These are phyloP conservation scores for Aphrocallistes beatrix DNA, from an alignment of 37 sponge, comb jelly and placozoan species.

Conservation along the genomic window DNA sequence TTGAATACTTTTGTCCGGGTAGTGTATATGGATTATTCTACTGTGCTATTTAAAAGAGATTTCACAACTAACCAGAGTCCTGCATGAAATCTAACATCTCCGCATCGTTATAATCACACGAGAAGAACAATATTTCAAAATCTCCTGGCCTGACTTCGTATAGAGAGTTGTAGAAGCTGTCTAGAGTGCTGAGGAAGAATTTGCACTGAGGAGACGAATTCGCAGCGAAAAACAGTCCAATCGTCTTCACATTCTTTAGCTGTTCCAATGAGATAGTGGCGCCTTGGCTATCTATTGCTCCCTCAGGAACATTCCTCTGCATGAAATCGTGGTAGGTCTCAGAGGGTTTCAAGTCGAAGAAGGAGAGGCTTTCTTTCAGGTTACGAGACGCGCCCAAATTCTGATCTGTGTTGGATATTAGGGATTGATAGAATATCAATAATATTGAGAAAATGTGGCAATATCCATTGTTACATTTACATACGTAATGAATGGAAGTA, in stretches of 20 bases:
- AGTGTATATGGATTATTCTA: too few species aligned
- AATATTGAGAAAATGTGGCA: too few species aligned
- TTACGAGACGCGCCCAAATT: constrained; percentile 2
- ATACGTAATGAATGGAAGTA: too few species aligned
- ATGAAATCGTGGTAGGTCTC: not conserved
- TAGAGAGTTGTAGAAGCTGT: constrained; percentile 14
- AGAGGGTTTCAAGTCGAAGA: not conserved
- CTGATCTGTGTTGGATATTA: too few species aligned
- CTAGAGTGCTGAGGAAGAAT: not conserved
- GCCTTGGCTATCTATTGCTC: not conserved
- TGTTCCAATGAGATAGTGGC: not conserved
- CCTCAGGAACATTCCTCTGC: not conserved
- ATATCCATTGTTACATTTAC: too few species aligned
- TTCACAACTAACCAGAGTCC: constrained; percentile 11
- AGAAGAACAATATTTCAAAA: not conserved
- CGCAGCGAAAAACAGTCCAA: constrained; percentile 5
- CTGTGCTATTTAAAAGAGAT: too few species aligned
- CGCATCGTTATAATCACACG: not conserved
- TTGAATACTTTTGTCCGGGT: too few species aligned
- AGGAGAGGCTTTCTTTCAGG: not conserved
- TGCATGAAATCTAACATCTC: constrained; percentile 1
- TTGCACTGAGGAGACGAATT: constrained; percentile 8
- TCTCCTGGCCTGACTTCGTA: not conserved
- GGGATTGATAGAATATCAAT: too few species aligned
- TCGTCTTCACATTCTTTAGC: not conserved